Evolutionary conservation across 2,113 vertebrate species (phyloP).

Genomic region (Grammomys dolichurus): DNA sequence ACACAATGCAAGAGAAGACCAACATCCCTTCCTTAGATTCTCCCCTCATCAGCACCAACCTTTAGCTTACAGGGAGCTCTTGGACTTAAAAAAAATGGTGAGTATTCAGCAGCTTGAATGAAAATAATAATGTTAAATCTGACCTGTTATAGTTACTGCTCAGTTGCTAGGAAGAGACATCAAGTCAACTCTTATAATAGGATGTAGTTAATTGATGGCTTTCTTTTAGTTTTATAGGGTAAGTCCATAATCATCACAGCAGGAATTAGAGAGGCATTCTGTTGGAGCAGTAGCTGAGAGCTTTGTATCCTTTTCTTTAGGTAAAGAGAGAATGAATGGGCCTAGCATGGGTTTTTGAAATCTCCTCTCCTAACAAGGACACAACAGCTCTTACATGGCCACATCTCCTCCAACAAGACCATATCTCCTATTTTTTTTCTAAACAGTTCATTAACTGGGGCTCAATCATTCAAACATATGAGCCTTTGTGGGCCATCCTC

Average conservation of each 20-base stretch:
- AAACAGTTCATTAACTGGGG: not conserved
- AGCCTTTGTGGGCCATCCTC: not conserved
- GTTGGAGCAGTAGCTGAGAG: not conserved
- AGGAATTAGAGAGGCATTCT: not conserved
- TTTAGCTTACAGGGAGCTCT: not conserved
- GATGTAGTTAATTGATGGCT: not conserved
- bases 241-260: not conserved
- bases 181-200: not conserved
- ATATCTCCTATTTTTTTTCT: not conserved
- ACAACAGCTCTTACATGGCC: not conserved
- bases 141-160: not conserved
- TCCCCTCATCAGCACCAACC: not conserved
- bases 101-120: not conserved
- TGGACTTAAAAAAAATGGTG: constrained; percentile 20
- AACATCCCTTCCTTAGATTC: not conserved
- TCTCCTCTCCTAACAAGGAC: not conserved
- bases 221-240: not conserved
- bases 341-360: not conserved
- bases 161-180: not conserved
- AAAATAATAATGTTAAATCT: not conserved
- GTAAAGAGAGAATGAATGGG: not conserved
- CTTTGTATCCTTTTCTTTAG: not conserved
- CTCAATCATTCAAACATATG: not conserved
- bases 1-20: not conserved
- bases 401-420: not conserved